phyloP scores from a whole-genome alignment of 2,113 vertebrate genomes.

The Smithornis capensis region DNA sequence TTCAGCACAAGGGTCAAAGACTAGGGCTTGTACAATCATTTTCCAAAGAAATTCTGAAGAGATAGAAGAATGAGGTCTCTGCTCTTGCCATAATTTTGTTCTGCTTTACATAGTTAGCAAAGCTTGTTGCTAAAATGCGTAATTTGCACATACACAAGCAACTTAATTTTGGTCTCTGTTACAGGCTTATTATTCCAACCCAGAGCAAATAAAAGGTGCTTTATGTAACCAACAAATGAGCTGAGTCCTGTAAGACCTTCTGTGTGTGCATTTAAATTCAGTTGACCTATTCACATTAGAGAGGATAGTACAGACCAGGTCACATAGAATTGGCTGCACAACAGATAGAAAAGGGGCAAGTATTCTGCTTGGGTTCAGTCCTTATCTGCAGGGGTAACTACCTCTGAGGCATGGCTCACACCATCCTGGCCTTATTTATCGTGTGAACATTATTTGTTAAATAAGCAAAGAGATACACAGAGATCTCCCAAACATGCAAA shows the following conservation, averaged over 20 bases:
- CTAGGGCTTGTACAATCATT: conserved; percentile 9
- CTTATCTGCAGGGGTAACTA: neutral
- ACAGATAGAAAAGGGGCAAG: neutral
- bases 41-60: conserved; percentile 28
- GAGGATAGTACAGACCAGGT: neutral
- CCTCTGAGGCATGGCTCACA: neutral
- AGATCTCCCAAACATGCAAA: neutral
- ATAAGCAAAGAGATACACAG: neutral
- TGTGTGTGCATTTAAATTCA: neutral
- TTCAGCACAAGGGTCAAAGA: conserved; percentile 34
- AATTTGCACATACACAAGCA: neutral
- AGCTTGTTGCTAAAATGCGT: neutral
- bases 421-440: neutral
- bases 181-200: neutral
- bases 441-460: neutral
- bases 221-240: neutral
- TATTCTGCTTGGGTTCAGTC: neutral
- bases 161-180: conserved; percentile 24
- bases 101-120: neutral
- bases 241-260: neutral
- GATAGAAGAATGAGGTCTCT: neutral
- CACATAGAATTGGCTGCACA: neutral
- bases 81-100: neutral
- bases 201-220: neutral
- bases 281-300: neutral